These are phyloP conservation scores for Lemur catta DNA, from an alignment of 2,797 vertebrate genomes.

Conservation along the genomic window DNA sequence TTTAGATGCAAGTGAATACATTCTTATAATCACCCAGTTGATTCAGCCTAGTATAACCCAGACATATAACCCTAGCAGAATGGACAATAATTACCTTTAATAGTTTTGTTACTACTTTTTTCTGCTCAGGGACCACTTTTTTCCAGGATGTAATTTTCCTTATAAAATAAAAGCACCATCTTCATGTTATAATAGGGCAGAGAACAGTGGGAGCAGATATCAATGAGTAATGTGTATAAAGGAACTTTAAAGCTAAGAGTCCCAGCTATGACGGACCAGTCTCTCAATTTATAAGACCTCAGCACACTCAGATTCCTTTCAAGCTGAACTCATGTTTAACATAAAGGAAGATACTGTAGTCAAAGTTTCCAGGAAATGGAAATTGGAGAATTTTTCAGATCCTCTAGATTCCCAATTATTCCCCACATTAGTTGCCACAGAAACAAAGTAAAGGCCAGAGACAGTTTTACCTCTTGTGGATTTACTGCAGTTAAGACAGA, in stretches of 20 bases:
- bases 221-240: background rate
- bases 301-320: background rate
- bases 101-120: background rate
- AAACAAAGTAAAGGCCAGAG: conserved; percentile 24
- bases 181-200: background rate
- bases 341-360: conserved; percentile 14
- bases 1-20: background rate
- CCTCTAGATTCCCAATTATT: background rate
- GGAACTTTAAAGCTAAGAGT: background rate
- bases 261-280: background rate
- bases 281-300: background rate
- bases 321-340: background rate
- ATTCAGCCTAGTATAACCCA: background rate
- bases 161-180: conserved; percentile 24
- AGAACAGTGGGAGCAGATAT: background rate
- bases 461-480: conserved; percentile 72
- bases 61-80: background rate
- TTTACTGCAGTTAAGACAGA: conserved; percentile 86
- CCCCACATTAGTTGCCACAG: background rate
- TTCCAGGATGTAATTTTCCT: background rate
- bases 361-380: conserved; percentile 6
- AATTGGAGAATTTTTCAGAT: conserved; percentile 23
- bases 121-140: background rate
- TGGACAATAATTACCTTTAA: background rate
- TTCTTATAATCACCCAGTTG: background rate